Percentiles rank a stretch among this genome's conserved stretches.
Conservation (phyloP, 2,888 invertebrate species). For the Ernsta delagoae region DNA sequence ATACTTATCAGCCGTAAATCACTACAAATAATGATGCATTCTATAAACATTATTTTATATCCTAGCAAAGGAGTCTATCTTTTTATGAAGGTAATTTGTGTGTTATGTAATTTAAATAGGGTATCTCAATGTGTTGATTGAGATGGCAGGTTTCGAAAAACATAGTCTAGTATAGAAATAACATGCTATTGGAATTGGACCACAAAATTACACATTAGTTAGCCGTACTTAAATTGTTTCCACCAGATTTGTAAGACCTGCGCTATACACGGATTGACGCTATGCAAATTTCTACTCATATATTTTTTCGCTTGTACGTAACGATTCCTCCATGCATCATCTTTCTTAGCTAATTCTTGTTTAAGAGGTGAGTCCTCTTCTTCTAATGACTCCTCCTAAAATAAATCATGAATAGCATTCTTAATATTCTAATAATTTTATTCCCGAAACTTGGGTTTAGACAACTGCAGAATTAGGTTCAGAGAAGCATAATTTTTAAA, state of each 20-base stretch:
- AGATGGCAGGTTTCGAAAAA: too few species aligned
- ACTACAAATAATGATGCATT: constrained; percentile 62
- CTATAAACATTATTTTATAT: too few species aligned
- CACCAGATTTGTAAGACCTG: constrained; percentile 93
- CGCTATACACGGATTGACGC: constrained; percentile 92
- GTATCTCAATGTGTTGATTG: too few species aligned
- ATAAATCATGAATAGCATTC: not conserved
- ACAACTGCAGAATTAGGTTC: too few species aligned
- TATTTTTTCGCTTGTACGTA: constrained; percentile 65
- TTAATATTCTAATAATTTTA: too few species aligned
- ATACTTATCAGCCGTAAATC: constrained; percentile 86
- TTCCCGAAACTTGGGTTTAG: too few species aligned
- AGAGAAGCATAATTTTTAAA: too few species aligned
- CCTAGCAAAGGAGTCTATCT: too few species aligned
- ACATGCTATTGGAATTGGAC: too few species aligned
- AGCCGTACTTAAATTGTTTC: constrained; percentile 87
- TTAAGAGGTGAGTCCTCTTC: constrained; percentile 83
- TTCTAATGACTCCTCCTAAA: constrained; percentile 75
- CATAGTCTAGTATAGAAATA: too few species aligned
- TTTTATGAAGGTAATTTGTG: too few species aligned
- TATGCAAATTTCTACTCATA: constrained; percentile 86
- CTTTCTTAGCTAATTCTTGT: constrained; percentile 85
- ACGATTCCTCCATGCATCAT: constrained; percentile 88
- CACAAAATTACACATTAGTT: not conserved
- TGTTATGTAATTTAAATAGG: too few species aligned